These are phyloP conservation scores for Monopterus albus DNA, from an alignment of 2,113 vertebrate species.

Conservation along the genomic window DNA sequence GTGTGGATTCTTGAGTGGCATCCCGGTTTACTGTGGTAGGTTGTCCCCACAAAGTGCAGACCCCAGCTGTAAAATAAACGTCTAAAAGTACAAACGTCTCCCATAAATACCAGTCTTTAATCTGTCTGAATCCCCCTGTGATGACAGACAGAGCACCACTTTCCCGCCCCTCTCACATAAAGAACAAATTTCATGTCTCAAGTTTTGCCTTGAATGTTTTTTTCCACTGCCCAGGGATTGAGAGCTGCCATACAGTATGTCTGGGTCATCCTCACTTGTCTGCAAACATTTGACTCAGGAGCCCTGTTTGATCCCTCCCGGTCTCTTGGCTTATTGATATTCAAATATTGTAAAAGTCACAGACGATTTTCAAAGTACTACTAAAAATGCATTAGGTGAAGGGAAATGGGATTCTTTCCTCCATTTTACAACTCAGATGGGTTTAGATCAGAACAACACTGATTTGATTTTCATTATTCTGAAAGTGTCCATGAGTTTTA, in stretches of 20 bases:
- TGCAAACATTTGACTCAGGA: slow-evolving; percentile 60
- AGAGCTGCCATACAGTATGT: slow-evolving; percentile 76
- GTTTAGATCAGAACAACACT: slow-evolving; percentile 28
- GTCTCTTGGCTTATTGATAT: slow-evolving; percentile 64
- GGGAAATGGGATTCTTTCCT: slow-evolving; percentile 48
- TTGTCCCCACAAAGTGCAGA: slow-evolving; percentile 28
- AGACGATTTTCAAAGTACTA: slow-evolving; percentile 49
- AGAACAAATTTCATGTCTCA: slow-evolving; percentile 73
- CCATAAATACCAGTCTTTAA: slow-evolving; percentile 61
- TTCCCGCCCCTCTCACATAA: neutral
- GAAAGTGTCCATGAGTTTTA: neutral
- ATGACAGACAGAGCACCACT: slow-evolving; percentile 16
- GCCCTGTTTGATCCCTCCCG: slow-evolving; percentile 58
- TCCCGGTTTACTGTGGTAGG: slow-evolving; percentile 6
- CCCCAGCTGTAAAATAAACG: slow-evolving; percentile 61
- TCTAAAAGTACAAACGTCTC: slow-evolving; percentile 40
- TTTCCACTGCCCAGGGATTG: slow-evolving; percentile 68
- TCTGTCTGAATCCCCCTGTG: slow-evolving; percentile 31
- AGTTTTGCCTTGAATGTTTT: slow-evolving; percentile 66
- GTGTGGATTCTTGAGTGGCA: slow-evolving; percentile 4
- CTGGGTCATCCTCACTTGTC: slow-evolving; percentile 51
- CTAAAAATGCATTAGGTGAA: slow-evolving; percentile 53
- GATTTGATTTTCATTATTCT: slow-evolving; percentile 34
- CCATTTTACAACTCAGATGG: slow-evolving; percentile 35
- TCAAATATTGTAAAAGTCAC: slow-evolving; percentile 50